These are phyloP conservation scores for Syritta pipiens DNA, from an alignment of 2,888 invertebrate genomes.

Conservation along the genomic window DNA sequence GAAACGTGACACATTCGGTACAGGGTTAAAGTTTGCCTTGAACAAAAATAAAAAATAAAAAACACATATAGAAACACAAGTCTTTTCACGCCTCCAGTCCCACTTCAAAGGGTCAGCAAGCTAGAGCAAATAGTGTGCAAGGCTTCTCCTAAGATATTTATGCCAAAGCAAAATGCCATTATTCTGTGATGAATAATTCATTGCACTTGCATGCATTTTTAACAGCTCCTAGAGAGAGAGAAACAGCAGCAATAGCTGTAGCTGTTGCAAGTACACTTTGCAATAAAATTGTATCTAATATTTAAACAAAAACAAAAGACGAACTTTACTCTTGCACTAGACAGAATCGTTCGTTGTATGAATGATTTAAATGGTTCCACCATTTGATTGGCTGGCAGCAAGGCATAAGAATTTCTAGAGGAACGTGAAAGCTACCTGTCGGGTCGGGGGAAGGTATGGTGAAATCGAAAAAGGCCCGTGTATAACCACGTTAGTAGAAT, in stretches of 20 bases:
- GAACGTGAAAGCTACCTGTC: constrained; percentile 25
- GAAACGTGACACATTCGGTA: too few species aligned
- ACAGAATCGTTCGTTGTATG: constrained; percentile 36
- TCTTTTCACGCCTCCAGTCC: constrained; percentile 10
- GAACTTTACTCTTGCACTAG: constrained; percentile 58
- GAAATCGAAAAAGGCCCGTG: too few species aligned
- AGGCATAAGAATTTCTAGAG: constrained; percentile 44
- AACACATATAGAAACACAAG: background rate
- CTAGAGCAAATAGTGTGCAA: constrained; percentile 46
- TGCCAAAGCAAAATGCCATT: constrained; percentile 67
- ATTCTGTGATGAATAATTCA: constrained; percentile 66
- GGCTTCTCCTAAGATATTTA: constrained; percentile 60
- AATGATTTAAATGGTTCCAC: constrained; percentile 60
- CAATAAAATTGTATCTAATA: constrained; percentile 67
- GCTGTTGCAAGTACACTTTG: constrained; percentile 24
- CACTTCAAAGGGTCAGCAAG: constrained; percentile 38
- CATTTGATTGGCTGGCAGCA: constrained; percentile 48
- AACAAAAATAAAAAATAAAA: background rate
- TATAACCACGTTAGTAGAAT: too few species aligned
- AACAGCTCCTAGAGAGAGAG: constrained; percentile 48
- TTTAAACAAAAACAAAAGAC: constrained; percentile 67
- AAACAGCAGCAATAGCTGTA: constrained; percentile 59
- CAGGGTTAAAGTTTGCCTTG: too few species aligned
- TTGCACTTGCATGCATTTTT: constrained; percentile 67
- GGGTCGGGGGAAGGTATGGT: too few species aligned